Percentiles rank a stretch among this genome's conserved stretches.
phyloP scores from a whole-genome alignment of 2,113 vertebrate genomes.

The Collichthys lucidus region DNA sequence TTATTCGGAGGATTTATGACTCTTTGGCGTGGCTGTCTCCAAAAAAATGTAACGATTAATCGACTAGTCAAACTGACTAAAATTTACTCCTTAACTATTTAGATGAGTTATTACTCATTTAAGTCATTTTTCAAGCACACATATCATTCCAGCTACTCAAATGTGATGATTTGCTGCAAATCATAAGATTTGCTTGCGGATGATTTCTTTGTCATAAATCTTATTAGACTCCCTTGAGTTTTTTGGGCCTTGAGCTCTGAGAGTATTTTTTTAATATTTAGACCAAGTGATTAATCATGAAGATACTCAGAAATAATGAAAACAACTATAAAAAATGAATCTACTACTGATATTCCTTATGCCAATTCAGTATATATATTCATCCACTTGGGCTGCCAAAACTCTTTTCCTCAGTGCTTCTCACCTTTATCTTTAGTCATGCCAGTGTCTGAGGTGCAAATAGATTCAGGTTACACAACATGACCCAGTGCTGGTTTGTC shows the following conservation, averaged over 20 bases:
- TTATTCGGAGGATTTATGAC: not conserved
- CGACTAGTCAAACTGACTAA: not conserved
- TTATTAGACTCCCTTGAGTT: too few species aligned
- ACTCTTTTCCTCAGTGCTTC: not conserved
- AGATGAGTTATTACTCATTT: not conserved
- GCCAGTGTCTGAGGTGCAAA: constrained; percentile 16
- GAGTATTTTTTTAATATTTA: not conserved
- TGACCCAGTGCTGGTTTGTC: constrained; percentile 40
- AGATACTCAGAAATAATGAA: not conserved
- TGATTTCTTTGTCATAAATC: not conserved
- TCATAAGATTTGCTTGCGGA: too few species aligned
- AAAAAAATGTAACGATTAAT: not conserved
- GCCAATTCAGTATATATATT: not conserved
- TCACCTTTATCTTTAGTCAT: constrained; percentile 4
- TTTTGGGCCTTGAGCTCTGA: not conserved
- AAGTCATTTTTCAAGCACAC: not conserved
- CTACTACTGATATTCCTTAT: not conserved
- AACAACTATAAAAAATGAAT: not conserved
- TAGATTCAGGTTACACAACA: constrained; percentile 39
- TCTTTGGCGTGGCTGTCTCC: not conserved
- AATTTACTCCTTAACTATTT: not conserved
- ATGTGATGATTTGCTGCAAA: not conserved
- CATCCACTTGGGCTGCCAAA: not conserved
- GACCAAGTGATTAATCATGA: not conserved
- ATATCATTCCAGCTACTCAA: not conserved